Evolutionary conservation across 1,140 invertebrate species (phyloP).

Genomic region (Drosophila gunungcola): DNA sequence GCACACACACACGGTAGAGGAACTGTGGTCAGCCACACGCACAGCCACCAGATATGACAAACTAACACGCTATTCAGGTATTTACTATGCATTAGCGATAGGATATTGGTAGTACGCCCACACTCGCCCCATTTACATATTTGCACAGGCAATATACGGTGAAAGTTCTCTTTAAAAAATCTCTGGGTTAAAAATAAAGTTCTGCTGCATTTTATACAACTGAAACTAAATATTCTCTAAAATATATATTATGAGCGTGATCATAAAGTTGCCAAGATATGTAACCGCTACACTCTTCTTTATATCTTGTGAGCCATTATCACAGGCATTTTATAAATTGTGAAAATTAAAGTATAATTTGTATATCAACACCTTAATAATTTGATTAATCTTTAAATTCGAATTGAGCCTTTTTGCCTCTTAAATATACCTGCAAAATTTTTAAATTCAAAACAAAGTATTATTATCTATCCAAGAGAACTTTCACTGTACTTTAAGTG

Average conservation of each 20-base stretch:
- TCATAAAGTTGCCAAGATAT: neutral
- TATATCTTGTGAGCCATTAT: too few species aligned
- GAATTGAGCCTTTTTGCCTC: too few species aligned
- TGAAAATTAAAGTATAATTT: too few species aligned
- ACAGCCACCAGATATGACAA: conserved; percentile 74
- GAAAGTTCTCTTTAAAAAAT: neutral
- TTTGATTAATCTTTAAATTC: too few species aligned
- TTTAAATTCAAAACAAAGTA: too few species aligned
- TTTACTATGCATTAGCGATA: conserved; percentile 69
- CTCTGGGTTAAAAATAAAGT: too few species aligned
- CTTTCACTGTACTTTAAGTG: conserved; percentile 13
- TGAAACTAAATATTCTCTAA: neutral
- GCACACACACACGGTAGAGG: conserved; percentile 30
- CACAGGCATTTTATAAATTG: too few species aligned
- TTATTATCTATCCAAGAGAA: neutral
- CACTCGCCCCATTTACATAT: conserved; percentile 26
- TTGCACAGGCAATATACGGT: conserved; percentile 11
- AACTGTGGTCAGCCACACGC: conserved; percentile 50
- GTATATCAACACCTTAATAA: too few species aligned
- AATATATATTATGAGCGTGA: neutral
- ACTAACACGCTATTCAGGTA: conserved; percentile 74
- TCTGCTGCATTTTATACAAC: too few species aligned
- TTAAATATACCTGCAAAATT: too few species aligned
- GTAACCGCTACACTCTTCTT: neutral
- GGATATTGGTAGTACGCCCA: conserved; percentile 46